Percentiles rank a stretch among this genome's conserved stretches.
Conservation (phyloP, 2,113 vertebrate genomes). For the Daboia siamensis region DNA sequence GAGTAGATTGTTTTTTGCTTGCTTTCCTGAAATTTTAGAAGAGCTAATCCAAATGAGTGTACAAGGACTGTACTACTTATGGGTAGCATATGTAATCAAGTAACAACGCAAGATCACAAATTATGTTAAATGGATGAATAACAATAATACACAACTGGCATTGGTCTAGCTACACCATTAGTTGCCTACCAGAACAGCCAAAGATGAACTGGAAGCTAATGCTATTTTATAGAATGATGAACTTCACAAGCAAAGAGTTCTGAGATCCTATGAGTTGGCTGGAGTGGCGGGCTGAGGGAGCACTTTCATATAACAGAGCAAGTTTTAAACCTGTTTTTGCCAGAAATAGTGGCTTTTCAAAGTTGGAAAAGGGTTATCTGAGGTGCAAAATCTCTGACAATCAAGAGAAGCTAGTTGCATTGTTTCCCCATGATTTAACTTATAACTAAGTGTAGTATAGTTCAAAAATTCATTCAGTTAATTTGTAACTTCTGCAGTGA, state of each 20-base stretch:
- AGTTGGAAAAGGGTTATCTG: neutral
- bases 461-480: neutral
- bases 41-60: neutral
- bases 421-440: neutral
- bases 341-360: neutral
- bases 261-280: neutral
- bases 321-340: too few species aligned
- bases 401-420: neutral
- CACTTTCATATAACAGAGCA: neutral
- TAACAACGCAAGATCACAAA: neutral
- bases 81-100: neutral
- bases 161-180: neutral
- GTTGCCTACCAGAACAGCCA: neutral
- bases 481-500: neutral
- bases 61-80: neutral
- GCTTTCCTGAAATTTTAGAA: neutral
- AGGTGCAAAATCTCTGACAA: neutral
- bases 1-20: neutral
- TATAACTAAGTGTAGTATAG: neutral
- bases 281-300: neutral
- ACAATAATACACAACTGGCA: neutral
- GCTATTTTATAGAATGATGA: neutral
- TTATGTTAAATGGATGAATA: neutral
- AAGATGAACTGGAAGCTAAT: neutral
- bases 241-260: neutral